phyloP scores from a whole-genome alignment of 2,888 invertebrate genomes.

The Noctua janthe region DNA sequence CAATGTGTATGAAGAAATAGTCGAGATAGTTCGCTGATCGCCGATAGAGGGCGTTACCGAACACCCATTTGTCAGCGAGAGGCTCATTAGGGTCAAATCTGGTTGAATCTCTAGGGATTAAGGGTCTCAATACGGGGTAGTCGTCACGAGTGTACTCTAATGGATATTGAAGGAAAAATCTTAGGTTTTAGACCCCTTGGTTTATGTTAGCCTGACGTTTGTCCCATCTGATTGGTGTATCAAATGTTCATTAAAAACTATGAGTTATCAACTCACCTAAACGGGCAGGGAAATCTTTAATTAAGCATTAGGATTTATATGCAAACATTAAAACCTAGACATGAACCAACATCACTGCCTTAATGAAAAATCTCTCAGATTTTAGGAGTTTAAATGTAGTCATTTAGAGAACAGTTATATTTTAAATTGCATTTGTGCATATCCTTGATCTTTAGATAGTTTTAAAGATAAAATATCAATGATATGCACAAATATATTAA shows the following conservation, averaged over 20 bases:
- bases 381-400: background rate
- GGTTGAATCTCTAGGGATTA: slow-evolving; percentile 85
- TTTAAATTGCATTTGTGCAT: no score
- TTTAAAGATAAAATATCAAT: background rate
- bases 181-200: slow-evolving; percentile 6
- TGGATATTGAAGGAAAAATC: slow-evolving; percentile 52
- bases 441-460: no score
- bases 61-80: slow-evolving; percentile 85
- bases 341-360: no score
- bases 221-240: background rate
- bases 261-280: background rate
- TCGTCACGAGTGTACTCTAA: slow-evolving; percentile 61
- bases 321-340: background rate
- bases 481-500: background rate
- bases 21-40: slow-evolving; percentile 84
- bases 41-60: slow-evolving; percentile 85
- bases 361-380: background rate
- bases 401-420: no score
- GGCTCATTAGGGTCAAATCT: slow-evolving; percentile 87
- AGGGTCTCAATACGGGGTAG: slow-evolving; percentile 77
- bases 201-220: background rate
- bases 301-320: no score
- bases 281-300: background rate
- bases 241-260: background rate
- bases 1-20: slow-evolving; percentile 73